phyloP scores from a whole-genome alignment of 2,888 invertebrate genomes.

The Pristionchus japonicus region DNA sequence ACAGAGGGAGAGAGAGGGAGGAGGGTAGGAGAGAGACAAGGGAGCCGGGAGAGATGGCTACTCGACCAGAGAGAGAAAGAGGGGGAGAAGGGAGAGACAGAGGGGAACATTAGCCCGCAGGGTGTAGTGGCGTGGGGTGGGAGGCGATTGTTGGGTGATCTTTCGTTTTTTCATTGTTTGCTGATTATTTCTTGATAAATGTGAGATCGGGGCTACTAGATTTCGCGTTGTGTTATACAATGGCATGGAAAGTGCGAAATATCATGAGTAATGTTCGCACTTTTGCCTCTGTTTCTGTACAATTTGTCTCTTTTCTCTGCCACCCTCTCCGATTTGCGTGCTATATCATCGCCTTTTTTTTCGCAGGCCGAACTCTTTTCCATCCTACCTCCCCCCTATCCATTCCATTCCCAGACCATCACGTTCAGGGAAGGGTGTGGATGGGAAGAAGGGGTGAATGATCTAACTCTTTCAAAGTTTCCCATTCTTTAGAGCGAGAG shows the following conservation, averaged over 20 bases:
- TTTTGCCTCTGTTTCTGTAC: conserved; percentile 23
- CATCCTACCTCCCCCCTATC: neutral
- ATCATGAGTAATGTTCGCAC: neutral
- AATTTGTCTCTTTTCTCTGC: neutral
- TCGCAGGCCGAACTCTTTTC: neutral
- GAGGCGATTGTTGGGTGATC: neutral
- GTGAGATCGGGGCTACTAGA: no score
- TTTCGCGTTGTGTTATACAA: neutral
- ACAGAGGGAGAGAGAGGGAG: neutral
- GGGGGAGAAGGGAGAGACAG: conserved; percentile 3
- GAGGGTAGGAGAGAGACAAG: neutral
- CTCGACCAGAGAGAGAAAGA: neutral
- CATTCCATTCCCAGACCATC: conserved; percentile 39
- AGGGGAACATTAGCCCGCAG: conserved; percentile 16
- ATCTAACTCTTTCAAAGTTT: no score
- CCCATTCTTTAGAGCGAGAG: no score
- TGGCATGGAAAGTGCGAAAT: neutral
- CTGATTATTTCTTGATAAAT: neutral
- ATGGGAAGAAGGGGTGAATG: neutral
- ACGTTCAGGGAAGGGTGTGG: no score
- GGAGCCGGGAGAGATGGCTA: conserved; percentile 6
- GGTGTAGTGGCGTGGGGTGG: neutral
- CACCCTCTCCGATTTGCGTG: neutral
- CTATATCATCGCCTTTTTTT: neutral
- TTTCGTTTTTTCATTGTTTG: neutral